A percentile compares a stretch with the other conserved stretches of the same genome.
Evolutionary conservation across 2,888 invertebrate species (phyloP).

Genomic region (Epirrhoe tristata): DNA sequence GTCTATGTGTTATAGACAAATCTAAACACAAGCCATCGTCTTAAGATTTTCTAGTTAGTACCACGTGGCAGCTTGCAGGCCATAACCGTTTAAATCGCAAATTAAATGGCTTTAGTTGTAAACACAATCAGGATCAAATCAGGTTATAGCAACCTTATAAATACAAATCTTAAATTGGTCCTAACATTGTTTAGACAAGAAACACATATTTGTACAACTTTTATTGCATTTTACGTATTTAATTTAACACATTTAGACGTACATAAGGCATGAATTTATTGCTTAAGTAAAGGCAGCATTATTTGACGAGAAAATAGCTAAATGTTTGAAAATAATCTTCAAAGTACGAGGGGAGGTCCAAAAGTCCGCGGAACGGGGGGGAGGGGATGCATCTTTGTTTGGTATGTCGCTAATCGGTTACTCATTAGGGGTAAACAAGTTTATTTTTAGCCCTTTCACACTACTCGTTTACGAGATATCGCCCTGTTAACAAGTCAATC

Average conservation of each 20-base stretch:
- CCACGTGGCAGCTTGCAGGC: too few relatives aligned
- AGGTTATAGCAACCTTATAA: background rate
- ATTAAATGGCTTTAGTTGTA: background rate
- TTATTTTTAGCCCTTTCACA: too few relatives aligned
- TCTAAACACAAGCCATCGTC: too few relatives aligned
- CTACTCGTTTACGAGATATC: too few relatives aligned
- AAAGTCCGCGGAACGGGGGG: too few relatives aligned
- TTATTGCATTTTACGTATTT: conserved; percentile 16
- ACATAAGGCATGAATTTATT: background rate
- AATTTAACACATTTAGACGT: background rate
- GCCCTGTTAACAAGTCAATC: too few relatives aligned
- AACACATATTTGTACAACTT: conserved; percentile 7
- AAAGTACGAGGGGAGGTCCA: too few relatives aligned
- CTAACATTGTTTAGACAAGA: conserved; percentile 8
- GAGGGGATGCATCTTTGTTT: too few relatives aligned
- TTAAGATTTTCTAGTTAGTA: too few relatives aligned
- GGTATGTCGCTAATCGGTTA: too few relatives aligned
- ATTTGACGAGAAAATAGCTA: background rate
- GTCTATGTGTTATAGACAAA: too few relatives aligned
- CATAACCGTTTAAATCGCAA: background rate
- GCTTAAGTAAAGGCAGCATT: background rate
- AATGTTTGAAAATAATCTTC: background rate
- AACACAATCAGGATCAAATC: background rate
- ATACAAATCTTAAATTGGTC: conserved; percentile 24
- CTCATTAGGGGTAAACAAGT: too few relatives aligned